These are phyloP conservation scores for Buceros bicornis DNA, from an alignment of 2,797 vertebrate species.

Conservation along the genomic window DNA sequence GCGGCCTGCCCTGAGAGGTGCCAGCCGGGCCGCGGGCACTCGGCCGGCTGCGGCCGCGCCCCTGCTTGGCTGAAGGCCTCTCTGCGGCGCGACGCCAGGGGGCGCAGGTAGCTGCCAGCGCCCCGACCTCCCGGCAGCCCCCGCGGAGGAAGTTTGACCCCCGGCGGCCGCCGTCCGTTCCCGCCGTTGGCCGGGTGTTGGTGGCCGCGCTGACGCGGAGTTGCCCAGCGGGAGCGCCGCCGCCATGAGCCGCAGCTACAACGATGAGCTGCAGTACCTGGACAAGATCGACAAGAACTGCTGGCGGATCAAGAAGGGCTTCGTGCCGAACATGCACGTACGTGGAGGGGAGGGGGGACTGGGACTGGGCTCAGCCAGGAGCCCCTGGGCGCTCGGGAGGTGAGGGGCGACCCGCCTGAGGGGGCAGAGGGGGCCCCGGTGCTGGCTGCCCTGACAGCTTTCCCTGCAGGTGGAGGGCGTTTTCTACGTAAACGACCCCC, in stretches of 20 bases:
- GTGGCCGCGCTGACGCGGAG: neutral
- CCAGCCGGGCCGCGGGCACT: no score
- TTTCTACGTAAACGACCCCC: constrained; percentile 95
- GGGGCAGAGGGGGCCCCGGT: neutral
- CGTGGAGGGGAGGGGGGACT: neutral
- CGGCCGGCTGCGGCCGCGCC: neutral
- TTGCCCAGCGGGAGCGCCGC: accelerated
- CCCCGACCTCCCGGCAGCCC: no score
- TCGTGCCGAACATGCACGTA: constrained; percentile 98
- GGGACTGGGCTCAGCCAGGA: neutral
- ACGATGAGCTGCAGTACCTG: constrained; percentile 94
- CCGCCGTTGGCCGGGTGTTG: neutral
- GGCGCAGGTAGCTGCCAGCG: neutral
- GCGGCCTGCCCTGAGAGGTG: no score
- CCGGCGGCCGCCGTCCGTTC: neutral
- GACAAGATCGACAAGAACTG: constrained; percentile 90
- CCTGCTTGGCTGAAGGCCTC: neutral
- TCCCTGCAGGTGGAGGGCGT: constrained; percentile 90
- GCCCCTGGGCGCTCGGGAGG: neutral
- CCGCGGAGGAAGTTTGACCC: neutral
- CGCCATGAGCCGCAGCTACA: constrained; percentile 92
- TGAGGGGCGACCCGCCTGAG: neutral
- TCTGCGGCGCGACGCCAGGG: neutral
- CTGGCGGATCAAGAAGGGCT: constrained; percentile 96
- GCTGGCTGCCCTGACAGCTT: neutral